Percentiles rank a stretch among this genome's conserved stretches.
Evolutionary conservation across 2,113 vertebrate species (phyloP).

Genomic region (Corythoichthys intestinalis): DNA sequence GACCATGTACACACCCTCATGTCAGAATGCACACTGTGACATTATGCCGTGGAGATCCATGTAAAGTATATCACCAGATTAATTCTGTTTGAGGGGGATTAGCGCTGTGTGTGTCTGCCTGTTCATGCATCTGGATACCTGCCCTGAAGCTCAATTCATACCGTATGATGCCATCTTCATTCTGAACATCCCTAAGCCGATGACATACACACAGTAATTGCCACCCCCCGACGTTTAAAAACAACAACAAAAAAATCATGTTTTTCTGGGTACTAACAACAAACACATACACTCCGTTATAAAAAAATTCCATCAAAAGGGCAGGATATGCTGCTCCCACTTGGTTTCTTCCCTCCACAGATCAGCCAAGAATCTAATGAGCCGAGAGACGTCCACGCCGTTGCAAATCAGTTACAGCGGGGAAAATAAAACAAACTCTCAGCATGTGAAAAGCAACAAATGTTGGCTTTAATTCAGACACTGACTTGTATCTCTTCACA

Average conservation of each 20-base stretch:
- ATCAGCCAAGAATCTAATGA: not conserved
- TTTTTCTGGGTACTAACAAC: not conserved
- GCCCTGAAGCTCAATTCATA: conserved; percentile 19
- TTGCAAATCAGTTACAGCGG: not conserved
- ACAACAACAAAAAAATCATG: conserved; percentile 5
- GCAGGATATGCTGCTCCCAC: not conserved
- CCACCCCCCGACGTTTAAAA: conserved; percentile 5
- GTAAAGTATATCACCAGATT: not conserved
- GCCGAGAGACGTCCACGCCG: not conserved
- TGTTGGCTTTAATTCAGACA: conserved; percentile 6
- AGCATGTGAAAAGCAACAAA: not conserved
- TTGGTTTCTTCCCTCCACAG: not conserved
- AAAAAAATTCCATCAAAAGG: conserved; percentile 22
- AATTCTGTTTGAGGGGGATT: conserved; percentile 6
- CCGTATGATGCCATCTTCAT: conserved; percentile 26
- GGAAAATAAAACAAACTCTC: not conserved
- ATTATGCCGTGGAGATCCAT: not conserved
- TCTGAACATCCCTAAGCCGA: conserved; percentile 14
- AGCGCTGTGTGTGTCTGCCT: not conserved
- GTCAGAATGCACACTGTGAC: not conserved
- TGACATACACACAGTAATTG: conserved; percentile 41
- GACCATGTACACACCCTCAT: not conserved
- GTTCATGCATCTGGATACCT: conserved; percentile 12
- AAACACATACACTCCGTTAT: not conserved
- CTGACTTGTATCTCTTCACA: conserved; percentile 13